Evolutionary conservation across 2,888 invertebrate species (phyloP), one percentile per base, ranked within the genome.

Genomic region (Drosophila meridiana): DNA sequence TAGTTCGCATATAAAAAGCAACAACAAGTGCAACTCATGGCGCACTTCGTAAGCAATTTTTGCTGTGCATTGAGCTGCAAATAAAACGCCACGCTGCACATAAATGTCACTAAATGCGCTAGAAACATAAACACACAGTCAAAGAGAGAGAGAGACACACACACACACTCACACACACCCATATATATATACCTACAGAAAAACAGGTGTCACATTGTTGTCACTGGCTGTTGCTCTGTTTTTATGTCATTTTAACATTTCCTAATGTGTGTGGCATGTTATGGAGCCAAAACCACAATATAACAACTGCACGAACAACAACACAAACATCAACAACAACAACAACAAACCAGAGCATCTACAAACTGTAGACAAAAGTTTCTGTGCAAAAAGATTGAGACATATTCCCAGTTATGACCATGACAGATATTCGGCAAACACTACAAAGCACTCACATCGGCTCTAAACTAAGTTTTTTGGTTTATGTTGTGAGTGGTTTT

Each of bases 161-260:
- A 75, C 52, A 70, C 58, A 48, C 14, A 48, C 36, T 38, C 40
- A 43, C 20, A 50, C n/a, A 34, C 1, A 48, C 53, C 69, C 52
- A 71, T 50, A 45, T 14, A 48, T 45, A 48, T 42, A 57, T n/a
- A 53, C n/a, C 30, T 42, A 69, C 20, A 69, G 81, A 87, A 83
- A 89, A 89, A 87, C 87, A 89, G 89, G 85, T 85, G 85, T 85
- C 85, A 87, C 85, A 89, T 89, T 85, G 82, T 84, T 87, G 87
- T 87, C 76, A 67, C 83, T 81, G 74, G 56, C 73, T 79, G 82
- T 82, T 87, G 78, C 83, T 58, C 67, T 72, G 78, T 90, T 83
- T 87, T 87, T 88, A 88, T 86, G 80, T 76, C 82, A 82, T 78
- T 87, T 87, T 78, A 87, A 83, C 90, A 81, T 87, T 87, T 87